Evolutionary conservation across 2,113 vertebrate genomes (phyloP), one percentile per base, ranked within the genome.

Genomic region (Thunnus maccoyii): DNA sequence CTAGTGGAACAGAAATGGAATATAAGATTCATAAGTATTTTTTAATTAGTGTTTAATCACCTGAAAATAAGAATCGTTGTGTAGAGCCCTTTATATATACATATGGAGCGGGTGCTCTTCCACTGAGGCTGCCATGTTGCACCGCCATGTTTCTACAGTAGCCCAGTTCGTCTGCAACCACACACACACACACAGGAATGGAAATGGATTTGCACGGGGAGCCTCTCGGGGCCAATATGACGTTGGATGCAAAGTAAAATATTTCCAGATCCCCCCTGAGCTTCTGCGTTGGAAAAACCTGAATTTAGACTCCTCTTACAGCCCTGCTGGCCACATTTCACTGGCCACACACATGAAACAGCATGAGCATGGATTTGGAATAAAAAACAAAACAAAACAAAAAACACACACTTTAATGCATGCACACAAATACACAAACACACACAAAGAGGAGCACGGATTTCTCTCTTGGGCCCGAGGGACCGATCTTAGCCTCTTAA

Each of bases 261-360:
- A 73, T 85, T 70, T 86, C 80, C 57, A 81, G 57, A 88, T 88
- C 74, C 52, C 65, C 46, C 62, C 54, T 64, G 66, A 82, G 80
- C 69, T 83, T 65, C 46, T 79, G 54, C 20, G 69, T 41, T 7
- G 3, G 47, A 62, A 76, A 74, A 72, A 20, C 0, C 17, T 36
- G 41, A 83, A 69, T 77, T 78, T 58, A 71, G 70, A 30, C 60
- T 51, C 36, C 30, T 36, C 60, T 72, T 30, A 44, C 13, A 58
- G 22, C 47, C 30, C 64, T 41, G 68, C 30, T 74, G 80, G 63
- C n/a, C n/a, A n/a, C 58, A 47, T 76, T 47, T 51, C 62, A 18
- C 13, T n/a, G 44, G 22, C 20, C 82, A 64, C 58, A 68, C 51
- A 6, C 18, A 70, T 1, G 5, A 41, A 85, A 62, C 46, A 72